Base-by-base conservation (phyloP, 2,888 invertebrate genomes). In the Aphidius colemani region DNA sequence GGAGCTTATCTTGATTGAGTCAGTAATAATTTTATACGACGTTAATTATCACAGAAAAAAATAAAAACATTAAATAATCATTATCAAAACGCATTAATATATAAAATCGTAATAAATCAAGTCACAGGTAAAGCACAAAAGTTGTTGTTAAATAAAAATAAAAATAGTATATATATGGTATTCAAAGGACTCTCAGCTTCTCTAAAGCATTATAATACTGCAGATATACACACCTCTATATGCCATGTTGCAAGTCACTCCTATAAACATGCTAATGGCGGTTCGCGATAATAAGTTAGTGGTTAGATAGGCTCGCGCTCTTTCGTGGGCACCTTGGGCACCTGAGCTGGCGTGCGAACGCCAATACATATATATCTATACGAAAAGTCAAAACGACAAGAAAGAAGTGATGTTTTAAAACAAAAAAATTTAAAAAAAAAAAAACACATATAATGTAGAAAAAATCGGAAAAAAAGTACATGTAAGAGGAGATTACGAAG, bases 221-320 rank as follows among this genome's bases (percentile, higher is more conserved):
- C 13, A 13, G 13, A 13, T 13, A 57, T 57, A 39, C 46, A 57
- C 13, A 18, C 13, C 46, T 57, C 46, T 57, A 57, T 57, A 57
- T 57, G 57, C 57, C 72, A 71, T 73, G 72, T 74, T 70, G 68
- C 67, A 71, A 64, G 68, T 74, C 72, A 67, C 71, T 76, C 75
- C 72, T 74, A 77, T 75, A 76, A 77, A 78, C 72, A 76, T 76
- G 74, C 75, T 78, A 77, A 78, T 78, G 72, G 75, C 72, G 75
- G 70, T 75, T 71, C 67, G 69, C 70, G 76, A 77, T 77, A 77
- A 77, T 78, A 77, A 78, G 72, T 75, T 72, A 73, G 72, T 71
- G 73, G 69, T 65, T 67, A 67, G 72, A 71, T 74, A 72, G 70
- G 61, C 53, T 62, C 41, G 53, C 53, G 46, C 51, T 62, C 55